Percentiles rank a stretch among this genome's conserved stretches.
phyloP scores from a whole-genome alignment of 2,888 invertebrate genomes.

The Margaritifera margaritifera region DNA sequence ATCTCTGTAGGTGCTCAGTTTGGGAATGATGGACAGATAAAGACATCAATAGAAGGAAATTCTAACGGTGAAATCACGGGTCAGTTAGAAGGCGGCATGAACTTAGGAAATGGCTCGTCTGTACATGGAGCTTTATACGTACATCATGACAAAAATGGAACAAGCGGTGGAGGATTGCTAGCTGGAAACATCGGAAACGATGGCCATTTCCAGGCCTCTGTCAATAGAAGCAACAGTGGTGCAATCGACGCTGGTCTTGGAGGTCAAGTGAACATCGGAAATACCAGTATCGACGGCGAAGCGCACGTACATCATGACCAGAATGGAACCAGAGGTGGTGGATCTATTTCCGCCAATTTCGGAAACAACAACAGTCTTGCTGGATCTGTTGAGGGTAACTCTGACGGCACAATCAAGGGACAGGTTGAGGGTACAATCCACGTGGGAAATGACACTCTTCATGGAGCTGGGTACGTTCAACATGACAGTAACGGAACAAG shows the following conservation, averaged over 20 bases:
- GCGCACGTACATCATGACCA: conserved; percentile 3
- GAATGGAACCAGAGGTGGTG: conserved; percentile 2
- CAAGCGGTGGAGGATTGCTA: conserved; percentile 3
- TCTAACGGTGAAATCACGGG: conserved; percentile 1
- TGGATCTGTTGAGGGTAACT: no score
- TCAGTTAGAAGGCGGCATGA: not conserved
- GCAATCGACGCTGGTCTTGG: conserved; percentile 1
- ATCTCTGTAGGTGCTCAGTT: not conserved
- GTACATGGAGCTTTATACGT: not conserved
- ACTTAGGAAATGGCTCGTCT: not conserved
- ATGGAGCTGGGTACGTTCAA: conserved; percentile 1
- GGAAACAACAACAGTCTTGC: no score
- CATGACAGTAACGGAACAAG: conserved; percentile 3
- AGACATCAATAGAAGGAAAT: not conserved
- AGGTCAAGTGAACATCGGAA: not conserved
- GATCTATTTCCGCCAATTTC: not conserved
- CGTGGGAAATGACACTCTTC: not conserved
- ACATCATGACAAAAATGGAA: conserved; percentile 3
- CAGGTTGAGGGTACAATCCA: no score
- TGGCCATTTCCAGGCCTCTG: not conserved
- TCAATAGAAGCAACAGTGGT: not conserved
- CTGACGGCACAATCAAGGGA: no score
- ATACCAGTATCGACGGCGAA: not conserved
- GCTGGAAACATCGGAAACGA: not conserved
- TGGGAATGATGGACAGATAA: no score